Conservation (phyloP, 2,113 vertebrate species). For the Dolichotis patagonum region DNA sequence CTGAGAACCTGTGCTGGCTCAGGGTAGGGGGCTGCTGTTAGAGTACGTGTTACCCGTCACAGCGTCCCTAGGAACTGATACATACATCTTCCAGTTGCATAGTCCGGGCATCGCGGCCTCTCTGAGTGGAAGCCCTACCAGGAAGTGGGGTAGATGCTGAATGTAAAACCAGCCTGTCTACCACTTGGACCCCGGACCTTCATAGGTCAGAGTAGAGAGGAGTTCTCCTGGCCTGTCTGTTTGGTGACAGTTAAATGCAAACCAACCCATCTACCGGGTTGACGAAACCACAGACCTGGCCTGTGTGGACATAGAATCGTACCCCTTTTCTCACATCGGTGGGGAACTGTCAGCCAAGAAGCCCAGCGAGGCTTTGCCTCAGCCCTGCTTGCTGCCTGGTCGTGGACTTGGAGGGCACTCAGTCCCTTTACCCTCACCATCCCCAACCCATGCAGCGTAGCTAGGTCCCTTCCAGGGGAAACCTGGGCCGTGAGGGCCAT, state of each 20-base stretch:
- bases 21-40: neutral
- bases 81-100: neutral
- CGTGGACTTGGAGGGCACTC: neutral
- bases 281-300: neutral
- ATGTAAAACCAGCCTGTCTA: neutral
- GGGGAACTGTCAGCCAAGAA: neutral
- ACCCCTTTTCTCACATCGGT: neutral
- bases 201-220: neutral
- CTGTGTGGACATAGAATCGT: neutral
- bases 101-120: neutral
- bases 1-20: neutral
- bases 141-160: neutral
- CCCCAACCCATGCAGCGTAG: neutral
- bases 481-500: neutral
- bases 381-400: neutral
- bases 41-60: neutral
- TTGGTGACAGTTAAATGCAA: neutral
- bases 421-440: rapidly evolving
- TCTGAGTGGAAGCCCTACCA: neutral
- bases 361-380: neutral
- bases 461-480: neutral
- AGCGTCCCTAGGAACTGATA: neutral
- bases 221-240: neutral
- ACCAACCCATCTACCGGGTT: neutral
- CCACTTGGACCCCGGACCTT: neutral